Conservation (phyloP, 2,888 invertebrate genomes). For the Plebejus melissa region DNA sequence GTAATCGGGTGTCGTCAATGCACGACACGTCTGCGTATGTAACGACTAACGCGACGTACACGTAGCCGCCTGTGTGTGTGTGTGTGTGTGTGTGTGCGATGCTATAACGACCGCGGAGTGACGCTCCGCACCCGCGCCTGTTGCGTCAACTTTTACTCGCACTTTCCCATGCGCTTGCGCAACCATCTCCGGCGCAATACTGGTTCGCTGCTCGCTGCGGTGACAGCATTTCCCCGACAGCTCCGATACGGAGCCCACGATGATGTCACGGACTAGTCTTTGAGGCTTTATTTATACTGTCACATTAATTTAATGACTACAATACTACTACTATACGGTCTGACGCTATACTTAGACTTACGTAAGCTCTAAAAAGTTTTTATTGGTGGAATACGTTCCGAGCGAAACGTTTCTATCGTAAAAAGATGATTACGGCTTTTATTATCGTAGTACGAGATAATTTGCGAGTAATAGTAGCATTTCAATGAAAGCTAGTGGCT, state of each 20-base stretch:
- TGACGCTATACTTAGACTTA: background rate
- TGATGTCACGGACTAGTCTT: slow-evolving; percentile 35
- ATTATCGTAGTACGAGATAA: slow-evolving; percentile 45
- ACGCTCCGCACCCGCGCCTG: slow-evolving; percentile 47
- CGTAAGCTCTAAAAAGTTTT: background rate
- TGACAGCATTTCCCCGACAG: slow-evolving; percentile 53
- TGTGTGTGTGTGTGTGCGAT: slow-evolving; percentile 39
- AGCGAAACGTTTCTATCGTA: background rate
- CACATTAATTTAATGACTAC: background rate
- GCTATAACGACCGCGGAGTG: slow-evolving; percentile 55
- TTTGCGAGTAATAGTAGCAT: slow-evolving; percentile 57
- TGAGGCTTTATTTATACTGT: background rate
- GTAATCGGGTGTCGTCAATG: slow-evolving; percentile 63
- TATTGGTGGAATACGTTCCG: background rate
- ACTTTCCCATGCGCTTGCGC: slow-evolving; percentile 78
- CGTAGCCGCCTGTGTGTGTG: slow-evolving; percentile 35
- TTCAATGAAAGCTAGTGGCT: slow-evolving; percentile 73
- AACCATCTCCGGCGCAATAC: slow-evolving; percentile 58
- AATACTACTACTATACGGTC: background rate
- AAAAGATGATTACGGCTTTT: slow-evolving; percentile 32
- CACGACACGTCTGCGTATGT: slow-evolving; percentile 46
- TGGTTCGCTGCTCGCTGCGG: slow-evolving; percentile 57
- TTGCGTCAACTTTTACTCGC: slow-evolving; percentile 79
- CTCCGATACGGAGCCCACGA: slow-evolving; percentile 37
- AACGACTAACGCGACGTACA: slow-evolving; percentile 25